phyloP scores from a whole-genome alignment of 2,888 invertebrate species.

The Liposcelis brunnea region DNA sequence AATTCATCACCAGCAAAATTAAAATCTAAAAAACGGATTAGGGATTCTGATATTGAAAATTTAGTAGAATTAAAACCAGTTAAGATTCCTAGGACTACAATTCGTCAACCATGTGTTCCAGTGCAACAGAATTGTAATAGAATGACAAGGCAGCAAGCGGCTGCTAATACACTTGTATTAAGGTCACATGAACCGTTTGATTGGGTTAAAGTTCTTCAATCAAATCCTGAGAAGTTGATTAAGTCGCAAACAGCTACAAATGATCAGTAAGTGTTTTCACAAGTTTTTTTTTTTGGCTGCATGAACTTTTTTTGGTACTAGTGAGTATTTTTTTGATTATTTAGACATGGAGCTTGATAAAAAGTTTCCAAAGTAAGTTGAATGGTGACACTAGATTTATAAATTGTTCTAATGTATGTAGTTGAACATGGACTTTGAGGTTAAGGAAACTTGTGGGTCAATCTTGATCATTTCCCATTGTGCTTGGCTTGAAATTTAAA shows the following conservation, averaged over 20 bases:
- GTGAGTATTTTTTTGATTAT: too few species aligned
- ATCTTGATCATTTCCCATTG: too few species aligned
- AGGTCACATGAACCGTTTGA: slow-evolving; percentile 31
- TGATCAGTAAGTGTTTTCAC: background rate
- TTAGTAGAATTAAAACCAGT: background rate
- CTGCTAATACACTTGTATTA: background rate
- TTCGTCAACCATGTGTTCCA: background rate
- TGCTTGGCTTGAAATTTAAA: background rate
- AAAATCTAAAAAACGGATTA: background rate
- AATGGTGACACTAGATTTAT: too few species aligned
- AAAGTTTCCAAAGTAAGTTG: too few species aligned
- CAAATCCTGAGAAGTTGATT: slow-evolving; percentile 44
- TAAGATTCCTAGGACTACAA: background rate
- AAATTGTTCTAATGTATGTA: too few species aligned
- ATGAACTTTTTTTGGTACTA: too few species aligned
- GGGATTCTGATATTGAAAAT: too few species aligned
- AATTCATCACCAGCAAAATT: slow-evolving; percentile 12
- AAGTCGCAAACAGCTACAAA: slow-evolving; percentile 25
- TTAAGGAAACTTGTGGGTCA: too few species aligned
- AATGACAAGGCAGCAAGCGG: slow-evolving; percentile 10
- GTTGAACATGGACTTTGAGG: too few species aligned
- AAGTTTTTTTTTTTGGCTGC: too few species aligned
- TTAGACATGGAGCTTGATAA: too few species aligned
- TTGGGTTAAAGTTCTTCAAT: slow-evolving; percentile 47
- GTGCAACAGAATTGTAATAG: slow-evolving; percentile 5